phyloP scores from a whole-genome alignment of 2,113 vertebrate genomes.

The Chaetura pelagica region DNA sequence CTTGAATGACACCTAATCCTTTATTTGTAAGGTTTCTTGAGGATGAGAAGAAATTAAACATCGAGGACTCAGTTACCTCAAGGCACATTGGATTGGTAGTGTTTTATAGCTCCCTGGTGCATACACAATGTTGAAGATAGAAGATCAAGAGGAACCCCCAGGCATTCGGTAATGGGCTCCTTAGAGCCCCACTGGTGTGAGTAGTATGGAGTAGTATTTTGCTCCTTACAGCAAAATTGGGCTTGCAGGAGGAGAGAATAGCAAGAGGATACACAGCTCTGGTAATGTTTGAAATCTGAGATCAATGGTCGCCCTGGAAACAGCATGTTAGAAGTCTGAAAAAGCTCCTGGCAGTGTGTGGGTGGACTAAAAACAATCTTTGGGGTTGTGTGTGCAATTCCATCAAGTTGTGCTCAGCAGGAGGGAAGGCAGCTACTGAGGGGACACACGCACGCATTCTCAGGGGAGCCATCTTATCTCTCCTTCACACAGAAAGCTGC shows the following conservation, averaged over 20 bases:
- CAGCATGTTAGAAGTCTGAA: conserved; percentile 13
- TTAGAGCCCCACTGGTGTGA: not conserved
- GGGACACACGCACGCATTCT: not conserved
- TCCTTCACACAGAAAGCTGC: not conserved
- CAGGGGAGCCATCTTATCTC: not conserved
- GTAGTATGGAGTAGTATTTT: not conserved
- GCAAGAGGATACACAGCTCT: not conserved
- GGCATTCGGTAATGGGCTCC: not conserved
- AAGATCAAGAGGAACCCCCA: not conserved
- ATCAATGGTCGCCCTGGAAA: conserved; percentile 46
- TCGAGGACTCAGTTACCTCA: not conserved
- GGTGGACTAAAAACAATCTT: conserved; percentile 17
- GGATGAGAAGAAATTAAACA: not conserved
- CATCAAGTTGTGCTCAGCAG: not conserved
- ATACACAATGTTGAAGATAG: accelerated
- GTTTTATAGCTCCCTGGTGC: not conserved
- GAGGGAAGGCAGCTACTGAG: conserved; percentile 3
- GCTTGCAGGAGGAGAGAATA: not conserved
- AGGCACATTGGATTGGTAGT: not conserved
- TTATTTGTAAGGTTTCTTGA: not conserved
- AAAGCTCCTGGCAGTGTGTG: not conserved
- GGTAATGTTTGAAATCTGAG: conserved; percentile 45
- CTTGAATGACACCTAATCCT: not conserved
- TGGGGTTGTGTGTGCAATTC: not conserved
- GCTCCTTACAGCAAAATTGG: not conserved